Percentiles rank a stretch among this genome's conserved stretches.
Conservation (phyloP, 2,113 vertebrate species). For the Syrmaticus mikado region DNA sequence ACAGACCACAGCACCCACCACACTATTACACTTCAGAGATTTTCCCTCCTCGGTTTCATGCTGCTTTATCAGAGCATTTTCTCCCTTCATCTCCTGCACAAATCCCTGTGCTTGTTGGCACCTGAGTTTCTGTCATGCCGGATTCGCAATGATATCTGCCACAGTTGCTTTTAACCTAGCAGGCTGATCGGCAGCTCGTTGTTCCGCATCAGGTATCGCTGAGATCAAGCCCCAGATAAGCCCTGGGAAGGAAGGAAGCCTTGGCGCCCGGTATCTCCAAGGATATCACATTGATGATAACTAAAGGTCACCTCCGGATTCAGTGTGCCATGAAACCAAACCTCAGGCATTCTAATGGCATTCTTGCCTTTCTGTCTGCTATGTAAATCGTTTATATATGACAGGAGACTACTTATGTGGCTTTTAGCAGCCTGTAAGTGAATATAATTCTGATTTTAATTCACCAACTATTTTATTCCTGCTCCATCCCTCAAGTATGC, state of each 20-base stretch:
- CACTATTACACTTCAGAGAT: not conserved
- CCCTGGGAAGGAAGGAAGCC: not conserved
- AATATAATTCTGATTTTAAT: not conserved
- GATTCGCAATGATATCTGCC: not conserved
- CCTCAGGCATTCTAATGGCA: not conserved
- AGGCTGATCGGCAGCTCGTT: not conserved
- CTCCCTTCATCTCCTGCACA: not conserved
- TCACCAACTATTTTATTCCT: not conserved
- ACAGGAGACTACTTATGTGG: not conserved
- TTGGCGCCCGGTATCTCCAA: not conserved
- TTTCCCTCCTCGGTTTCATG: not conserved
- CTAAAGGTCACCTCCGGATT: not conserved
- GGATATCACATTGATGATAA: not conserved
- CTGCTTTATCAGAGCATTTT: not conserved
- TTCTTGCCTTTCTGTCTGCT: not conserved
- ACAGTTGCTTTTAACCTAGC: not conserved
- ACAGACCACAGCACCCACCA: not conserved
- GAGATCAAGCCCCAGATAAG: not conserved
- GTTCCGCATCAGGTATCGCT: not conserved
- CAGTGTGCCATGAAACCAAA: not conserved
- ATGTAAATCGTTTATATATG: not conserved
- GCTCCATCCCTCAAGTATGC: not conserved
- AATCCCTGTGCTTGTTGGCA: not conserved
- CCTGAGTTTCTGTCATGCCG: not conserved
- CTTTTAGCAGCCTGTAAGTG: not conserved